Evolutionary conservation across 1,140 invertebrate species (phyloP), one percentile per base, ranked within the genome.

Genomic region (Pristionchus pacificus): DNA sequence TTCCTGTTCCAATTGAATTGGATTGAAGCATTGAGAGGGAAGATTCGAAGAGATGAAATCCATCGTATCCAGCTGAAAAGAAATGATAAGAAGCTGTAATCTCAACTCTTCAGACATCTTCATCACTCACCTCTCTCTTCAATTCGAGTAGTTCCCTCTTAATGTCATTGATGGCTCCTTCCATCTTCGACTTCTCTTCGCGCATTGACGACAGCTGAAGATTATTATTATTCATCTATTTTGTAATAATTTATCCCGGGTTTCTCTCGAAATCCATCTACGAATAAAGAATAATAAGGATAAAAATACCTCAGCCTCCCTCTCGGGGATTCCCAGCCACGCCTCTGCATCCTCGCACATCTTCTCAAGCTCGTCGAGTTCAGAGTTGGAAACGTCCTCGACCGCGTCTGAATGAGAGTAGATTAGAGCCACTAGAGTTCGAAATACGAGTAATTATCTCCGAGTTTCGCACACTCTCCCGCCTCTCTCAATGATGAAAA

Each of bases 321-420:
- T 70, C 29, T 72, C 68, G 24, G 76, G 74, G 58, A 77, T 70
- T 14, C 31, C 71, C 62, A 83, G 76, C 33, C 65, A 63, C 15
- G 74, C 61, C 60, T 82, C 82, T 24, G 80, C 68, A 31, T 69
- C 77, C 29, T 80, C 75, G 2, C 84, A 49, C 30, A 79, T 38
- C 55, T 68, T 68, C 64, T 82, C 80, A n/a, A 82, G 57, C 29
- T 79, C 76, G 30, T 72, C 74, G 55, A 82, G 66, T 63, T 82
- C 83, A 29, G 76, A 74, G 28, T 82, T 81, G 65, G 82, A 74
- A 6, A 82, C 80, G 30, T 83, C 72, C 62, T 83, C 82, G 27
- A 82, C 61, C n/a, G 80, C 82, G 65, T 83, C 80, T 81, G 58
- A 57, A 65, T 66, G n/a, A 31, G 25, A 68, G 6, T 49, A 28